Evolutionary conservation across 2,888 invertebrate species (phyloP).

Genomic region (Empis stercorea): DNA sequence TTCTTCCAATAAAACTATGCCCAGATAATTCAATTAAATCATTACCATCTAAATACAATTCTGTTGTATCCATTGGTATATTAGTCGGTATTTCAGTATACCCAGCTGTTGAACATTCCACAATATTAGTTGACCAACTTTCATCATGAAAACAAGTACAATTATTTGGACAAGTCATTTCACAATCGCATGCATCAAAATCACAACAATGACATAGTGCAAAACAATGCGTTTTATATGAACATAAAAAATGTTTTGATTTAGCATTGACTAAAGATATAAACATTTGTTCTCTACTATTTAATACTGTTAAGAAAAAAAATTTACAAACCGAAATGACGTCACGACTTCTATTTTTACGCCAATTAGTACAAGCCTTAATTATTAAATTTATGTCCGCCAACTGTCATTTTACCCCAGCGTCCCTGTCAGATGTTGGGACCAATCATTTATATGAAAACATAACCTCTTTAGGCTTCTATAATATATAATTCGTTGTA

Average conservation of each 20-base stretch:
- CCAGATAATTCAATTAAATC: slow-evolving; percentile 74
- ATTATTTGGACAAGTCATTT: slow-evolving; percentile 89
- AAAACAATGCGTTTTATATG: slow-evolving; percentile 87
- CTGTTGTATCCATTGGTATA: slow-evolving; percentile 92
- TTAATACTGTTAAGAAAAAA: slow-evolving; percentile 69
- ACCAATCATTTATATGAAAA: too few relatives aligned
- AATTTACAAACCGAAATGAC: too few relatives aligned
- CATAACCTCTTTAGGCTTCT: too few relatives aligned
- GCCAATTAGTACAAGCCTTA: too few relatives aligned
- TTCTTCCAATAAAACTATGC: slow-evolving; percentile 83
- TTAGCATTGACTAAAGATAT: slow-evolving; percentile 75
- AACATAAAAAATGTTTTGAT: slow-evolving; percentile 81
- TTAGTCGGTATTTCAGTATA: slow-evolving; percentile 73
- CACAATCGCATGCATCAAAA: slow-evolving; percentile 94
- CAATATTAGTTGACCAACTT: slow-evolving; percentile 85
- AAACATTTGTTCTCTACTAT: slow-evolving; percentile 71
- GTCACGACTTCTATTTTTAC: too few relatives aligned
- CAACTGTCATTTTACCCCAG: too few relatives aligned
- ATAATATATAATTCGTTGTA: too few relatives aligned
- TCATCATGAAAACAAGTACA: slow-evolving; percentile 93
- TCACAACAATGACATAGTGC: slow-evolving; percentile 92
- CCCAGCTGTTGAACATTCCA: slow-evolving; percentile 73
- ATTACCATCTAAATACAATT: slow-evolving; percentile 87
- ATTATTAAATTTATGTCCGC: too few relatives aligned
- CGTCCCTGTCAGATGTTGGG: too few relatives aligned